These are phyloP conservation scores for Lycocerus yunnanus DNA, from an alignment of 2,888 invertebrate genomes.

Conservation along the genomic window DNA sequence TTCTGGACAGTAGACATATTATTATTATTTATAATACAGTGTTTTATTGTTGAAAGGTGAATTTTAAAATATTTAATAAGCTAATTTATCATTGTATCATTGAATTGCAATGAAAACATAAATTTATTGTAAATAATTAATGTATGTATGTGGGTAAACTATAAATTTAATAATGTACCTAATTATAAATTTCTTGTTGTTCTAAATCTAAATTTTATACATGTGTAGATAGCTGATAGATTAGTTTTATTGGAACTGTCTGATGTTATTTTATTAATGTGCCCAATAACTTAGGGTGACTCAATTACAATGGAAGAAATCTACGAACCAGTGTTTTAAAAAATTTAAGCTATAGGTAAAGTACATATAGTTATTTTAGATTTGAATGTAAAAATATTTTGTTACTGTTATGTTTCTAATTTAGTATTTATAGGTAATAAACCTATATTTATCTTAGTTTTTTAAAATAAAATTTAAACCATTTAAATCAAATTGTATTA, in stretches of 20 bases:
- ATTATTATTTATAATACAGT: slow-evolving; percentile 43
- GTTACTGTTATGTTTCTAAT: not conserved
- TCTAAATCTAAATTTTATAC: slow-evolving; percentile 30
- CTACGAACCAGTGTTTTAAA: not conserved
- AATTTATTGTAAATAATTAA: slow-evolving; percentile 22
- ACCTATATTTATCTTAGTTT: not conserved
- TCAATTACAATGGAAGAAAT: not conserved
- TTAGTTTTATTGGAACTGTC: slow-evolving; percentile 1
- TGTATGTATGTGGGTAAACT: slow-evolving; percentile 17
- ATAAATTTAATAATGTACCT: slow-evolving; percentile 12
- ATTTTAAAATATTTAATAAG: slow-evolving; percentile 29
- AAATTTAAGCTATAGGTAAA: not conserved
- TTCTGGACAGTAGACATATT: slow-evolving; percentile 46
- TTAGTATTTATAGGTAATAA: not conserved
- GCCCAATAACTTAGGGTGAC: not conserved
- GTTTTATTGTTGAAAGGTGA: slow-evolving; percentile 48
- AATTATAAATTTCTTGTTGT: slow-evolving; percentile 16
- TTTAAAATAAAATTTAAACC: not conserved
- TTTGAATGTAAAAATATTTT: not conserved
- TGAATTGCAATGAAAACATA: slow-evolving; percentile 1
- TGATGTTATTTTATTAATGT: slow-evolving; percentile 3
- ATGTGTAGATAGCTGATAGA: slow-evolving; percentile 15
- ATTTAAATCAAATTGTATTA: not conserved
- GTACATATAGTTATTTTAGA: not conserved
- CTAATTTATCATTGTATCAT: slow-evolving; percentile 23